These are phyloP conservation scores for Ataeniobius toweri DNA, from an alignment of 2,797 vertebrate species.

Conservation along the genomic window DNA sequence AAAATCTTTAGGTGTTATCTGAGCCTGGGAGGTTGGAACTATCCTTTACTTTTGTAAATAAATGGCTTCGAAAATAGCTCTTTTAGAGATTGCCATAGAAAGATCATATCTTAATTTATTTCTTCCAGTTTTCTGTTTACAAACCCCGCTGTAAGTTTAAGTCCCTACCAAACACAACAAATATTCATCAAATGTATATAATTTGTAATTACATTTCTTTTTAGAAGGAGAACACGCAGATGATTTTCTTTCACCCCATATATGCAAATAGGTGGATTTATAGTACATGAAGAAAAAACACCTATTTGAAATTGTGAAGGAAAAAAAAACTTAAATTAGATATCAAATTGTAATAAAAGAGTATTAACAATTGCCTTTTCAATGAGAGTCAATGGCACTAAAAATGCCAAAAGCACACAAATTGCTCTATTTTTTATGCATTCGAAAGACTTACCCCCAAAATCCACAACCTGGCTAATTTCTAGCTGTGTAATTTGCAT, in stretches of 20 bases:
- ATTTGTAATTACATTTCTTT: background rate
- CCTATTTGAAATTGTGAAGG: background rate
- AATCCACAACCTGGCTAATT: background rate
- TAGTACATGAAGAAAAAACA: background rate
- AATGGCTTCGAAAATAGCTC: background rate
- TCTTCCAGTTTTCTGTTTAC: background rate
- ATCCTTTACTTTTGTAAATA: background rate
- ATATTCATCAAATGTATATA: background rate
- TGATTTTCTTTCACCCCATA: background rate
- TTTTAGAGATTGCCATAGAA: background rate
- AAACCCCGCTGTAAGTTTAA: background rate
- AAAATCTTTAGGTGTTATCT: background rate
- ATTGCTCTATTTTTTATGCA: background rate
- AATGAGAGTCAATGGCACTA: background rate
- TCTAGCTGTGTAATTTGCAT: background rate
- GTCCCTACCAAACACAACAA: background rate
- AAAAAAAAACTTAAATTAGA: background rate
- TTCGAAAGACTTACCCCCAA: background rate
- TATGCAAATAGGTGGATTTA: background rate
- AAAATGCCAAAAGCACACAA: background rate
- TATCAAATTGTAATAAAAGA: background rate
- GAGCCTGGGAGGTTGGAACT: background rate
- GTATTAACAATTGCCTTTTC: background rate
- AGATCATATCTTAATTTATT: background rate
- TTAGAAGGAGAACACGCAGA: background rate